phyloP scores from a whole-genome alignment of 2,888 invertebrate genomes.

The Conops quadrifasciatus region DNA sequence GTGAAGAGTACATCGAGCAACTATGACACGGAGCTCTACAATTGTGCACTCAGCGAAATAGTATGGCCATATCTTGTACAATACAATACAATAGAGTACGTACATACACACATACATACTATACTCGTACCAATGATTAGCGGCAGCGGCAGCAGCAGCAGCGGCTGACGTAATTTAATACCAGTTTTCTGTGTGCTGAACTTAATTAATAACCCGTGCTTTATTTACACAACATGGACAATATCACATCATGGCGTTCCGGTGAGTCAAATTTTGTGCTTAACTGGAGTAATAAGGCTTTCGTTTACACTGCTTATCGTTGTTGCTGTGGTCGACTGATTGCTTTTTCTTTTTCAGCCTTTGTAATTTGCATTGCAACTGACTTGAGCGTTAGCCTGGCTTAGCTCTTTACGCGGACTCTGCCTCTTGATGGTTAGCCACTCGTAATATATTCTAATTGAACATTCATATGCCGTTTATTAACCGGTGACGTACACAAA shows the following conservation, averaged over 20 bases:
- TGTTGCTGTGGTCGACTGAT: background rate
- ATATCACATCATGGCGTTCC: background rate
- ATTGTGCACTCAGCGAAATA: no score
- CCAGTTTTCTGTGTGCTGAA: slow-evolving; percentile 15
- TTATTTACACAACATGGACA: slow-evolving; percentile 11
- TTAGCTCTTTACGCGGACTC: no score
- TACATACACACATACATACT: background rate
- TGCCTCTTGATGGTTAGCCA: no score
- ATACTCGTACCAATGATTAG: no score
- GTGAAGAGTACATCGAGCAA: no score
- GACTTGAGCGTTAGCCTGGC: no score
- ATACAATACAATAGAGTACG: background rate
- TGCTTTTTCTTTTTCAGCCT: no score
- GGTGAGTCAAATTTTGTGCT: slow-evolving; percentile 17
- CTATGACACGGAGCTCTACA: no score
- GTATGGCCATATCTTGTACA: no score
- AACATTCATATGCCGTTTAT: background rate
- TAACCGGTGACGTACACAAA: slow-evolving; percentile 28
- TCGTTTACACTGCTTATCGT: slow-evolving; percentile 25
- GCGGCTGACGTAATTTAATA: slow-evolving; percentile 25
- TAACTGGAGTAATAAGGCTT: slow-evolving; percentile 14
- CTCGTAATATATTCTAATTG: background rate
- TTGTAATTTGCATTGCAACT: no score
- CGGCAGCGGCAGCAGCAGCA: no score
- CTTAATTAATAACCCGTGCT: slow-evolving; percentile 23